Evolutionary conservation across 1,140 invertebrate species (phyloP).

Genomic region (Pomacea maculata): DNA sequence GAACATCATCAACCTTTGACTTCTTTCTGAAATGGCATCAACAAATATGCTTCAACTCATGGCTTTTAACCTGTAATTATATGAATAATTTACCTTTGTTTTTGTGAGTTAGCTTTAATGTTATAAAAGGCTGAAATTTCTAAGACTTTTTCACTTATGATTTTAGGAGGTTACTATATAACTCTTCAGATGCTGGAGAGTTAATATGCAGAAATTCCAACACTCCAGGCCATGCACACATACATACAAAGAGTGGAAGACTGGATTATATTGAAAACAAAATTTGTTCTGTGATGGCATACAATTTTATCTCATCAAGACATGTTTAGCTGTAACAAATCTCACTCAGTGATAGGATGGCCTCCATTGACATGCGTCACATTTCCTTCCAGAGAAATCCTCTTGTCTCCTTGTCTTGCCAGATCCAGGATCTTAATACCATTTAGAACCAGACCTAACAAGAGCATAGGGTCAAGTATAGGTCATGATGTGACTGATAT

Average conservation of each 20-base stretch:
- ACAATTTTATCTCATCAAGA: background rate
- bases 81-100: too few relatives aligned
- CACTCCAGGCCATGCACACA: background rate
- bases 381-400: constrained; percentile 79
- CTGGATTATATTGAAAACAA: background rate
- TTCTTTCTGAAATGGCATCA: constrained; percentile 16
- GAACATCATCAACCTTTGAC: constrained; percentile 10
- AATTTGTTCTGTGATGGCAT: background rate
- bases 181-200: background rate
- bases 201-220: background rate
- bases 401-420: constrained; percentile 78
- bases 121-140: too few relatives aligned
- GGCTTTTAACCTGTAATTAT: too few relatives aligned
- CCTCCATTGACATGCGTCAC: constrained; percentile 22
- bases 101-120: too few relatives aligned
- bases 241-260: background rate
- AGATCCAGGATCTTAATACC: constrained; percentile 84
- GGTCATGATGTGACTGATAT: too few relatives aligned
- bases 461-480: too few relatives aligned
- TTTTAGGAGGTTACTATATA: too few relatives aligned
- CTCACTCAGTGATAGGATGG: background rate
- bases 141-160: too few relatives aligned
- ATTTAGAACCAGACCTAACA: constrained; percentile 77
- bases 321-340: background rate
- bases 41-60: too few relatives aligned